Evolutionary conservation across 2,113 vertebrate species (phyloP).

Genomic region (Triplophysa rosa): DNA sequence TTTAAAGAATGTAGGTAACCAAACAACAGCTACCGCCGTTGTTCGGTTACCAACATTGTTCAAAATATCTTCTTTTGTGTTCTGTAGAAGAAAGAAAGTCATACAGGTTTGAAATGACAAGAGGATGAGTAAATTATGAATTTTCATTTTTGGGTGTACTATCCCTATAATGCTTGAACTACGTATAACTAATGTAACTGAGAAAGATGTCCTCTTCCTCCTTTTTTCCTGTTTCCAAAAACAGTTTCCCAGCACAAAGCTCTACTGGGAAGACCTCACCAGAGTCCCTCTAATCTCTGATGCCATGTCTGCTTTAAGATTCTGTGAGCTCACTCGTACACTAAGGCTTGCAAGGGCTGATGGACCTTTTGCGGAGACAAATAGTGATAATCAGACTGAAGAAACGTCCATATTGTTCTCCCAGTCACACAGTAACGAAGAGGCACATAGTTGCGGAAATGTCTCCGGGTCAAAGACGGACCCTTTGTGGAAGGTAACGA

Average conservation of each 20-base stretch:
- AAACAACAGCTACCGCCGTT: too few relatives aligned
- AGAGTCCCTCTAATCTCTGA: conserved; percentile 74
- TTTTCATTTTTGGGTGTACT: neutral
- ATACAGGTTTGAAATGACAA: too few relatives aligned
- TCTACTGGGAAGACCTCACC: conserved; percentile 77
- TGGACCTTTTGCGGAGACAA: conserved; percentile 27
- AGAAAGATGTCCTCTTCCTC: neutral
- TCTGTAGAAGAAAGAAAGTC: too few relatives aligned
- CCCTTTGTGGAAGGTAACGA: conserved; percentile 70
- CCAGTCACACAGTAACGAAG: neutral
- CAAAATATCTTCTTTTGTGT: too few relatives aligned
- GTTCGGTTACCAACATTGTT: too few relatives aligned
- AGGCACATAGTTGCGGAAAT: neutral
- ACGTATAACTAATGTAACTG: neutral
- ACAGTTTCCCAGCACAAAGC: conserved; percentile 71
- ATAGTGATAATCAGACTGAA: conserved; percentile 7
- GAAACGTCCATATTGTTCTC: neutral
- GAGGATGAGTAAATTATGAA: too few relatives aligned
- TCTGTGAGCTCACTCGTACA: conserved; percentile 63
- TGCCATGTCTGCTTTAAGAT: conserved; percentile 69
- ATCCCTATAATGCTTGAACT: neutral
- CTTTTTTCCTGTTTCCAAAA: conserved; percentile 8
- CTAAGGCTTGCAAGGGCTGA: conserved; percentile 62
- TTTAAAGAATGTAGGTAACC: too few relatives aligned
- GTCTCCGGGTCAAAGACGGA: conserved; percentile 46